Conservation (phyloP, 2,888 invertebrate species). For the Patella ulyssiponensis region DNA sequence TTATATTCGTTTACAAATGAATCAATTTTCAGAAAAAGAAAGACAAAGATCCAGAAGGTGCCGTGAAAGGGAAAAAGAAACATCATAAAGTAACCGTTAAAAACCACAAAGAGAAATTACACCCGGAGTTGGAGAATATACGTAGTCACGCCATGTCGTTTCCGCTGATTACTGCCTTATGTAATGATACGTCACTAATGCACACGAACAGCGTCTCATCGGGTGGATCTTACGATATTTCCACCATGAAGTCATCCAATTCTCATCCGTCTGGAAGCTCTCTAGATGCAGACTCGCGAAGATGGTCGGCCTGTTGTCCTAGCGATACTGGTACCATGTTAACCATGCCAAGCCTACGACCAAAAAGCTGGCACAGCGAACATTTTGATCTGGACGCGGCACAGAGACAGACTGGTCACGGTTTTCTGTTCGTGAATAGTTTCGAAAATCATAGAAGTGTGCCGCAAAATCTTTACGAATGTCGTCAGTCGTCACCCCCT, state of each 20-base stretch:
- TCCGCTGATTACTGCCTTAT: conserved; percentile 92
- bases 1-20: no score
- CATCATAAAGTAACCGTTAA: conserved; percentile 19
- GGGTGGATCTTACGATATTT: conserved; percentile 52
- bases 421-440: conserved; percentile 1
- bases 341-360: conserved; percentile 49
- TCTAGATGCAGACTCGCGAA: conserved; percentile 56
- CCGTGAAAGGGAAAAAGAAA: background rate
- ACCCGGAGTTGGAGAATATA: conserved; percentile 65
- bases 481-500: conserved; percentile 28
- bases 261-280: conserved; percentile 55
- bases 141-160: conserved; percentile 73
- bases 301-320: conserved; percentile 61
- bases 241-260: conserved; percentile 58
- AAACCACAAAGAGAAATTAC: conserved; percentile 49
- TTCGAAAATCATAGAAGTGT: conserved; percentile 59
- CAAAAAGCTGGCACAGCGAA: conserved; percentile 68
- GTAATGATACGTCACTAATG: conserved; percentile 88
- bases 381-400: conserved; percentile 61
- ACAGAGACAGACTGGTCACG: conserved; percentile 40
- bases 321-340: conserved; percentile 50
- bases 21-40: no score
- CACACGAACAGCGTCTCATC: conserved; percentile 50
- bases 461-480: conserved; percentile 53
- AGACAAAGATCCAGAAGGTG: no score